Conservation (phyloP, 1,140 invertebrate species). For the Eueides isabella region DNA sequence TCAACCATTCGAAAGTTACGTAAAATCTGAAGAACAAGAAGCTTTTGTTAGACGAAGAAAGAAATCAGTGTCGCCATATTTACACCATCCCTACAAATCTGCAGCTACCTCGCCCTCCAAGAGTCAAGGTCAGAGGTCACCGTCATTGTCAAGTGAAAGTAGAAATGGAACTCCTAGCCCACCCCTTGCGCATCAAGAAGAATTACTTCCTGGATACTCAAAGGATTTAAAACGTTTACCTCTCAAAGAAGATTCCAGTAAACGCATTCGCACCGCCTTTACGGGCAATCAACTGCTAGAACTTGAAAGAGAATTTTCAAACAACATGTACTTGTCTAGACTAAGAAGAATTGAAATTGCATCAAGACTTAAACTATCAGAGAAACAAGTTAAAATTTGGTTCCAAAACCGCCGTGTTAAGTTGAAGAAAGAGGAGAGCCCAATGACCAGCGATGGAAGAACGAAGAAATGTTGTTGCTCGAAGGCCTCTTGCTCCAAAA, state of each 20-base stretch:
- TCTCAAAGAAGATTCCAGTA: constrained; percentile 85
- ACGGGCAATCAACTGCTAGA: constrained; percentile 95
- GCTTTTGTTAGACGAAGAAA: constrained; percentile 66
- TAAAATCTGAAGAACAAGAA: constrained; percentile 65
- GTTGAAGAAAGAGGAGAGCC: constrained; percentile 89
- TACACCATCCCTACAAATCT: constrained; percentile 76
- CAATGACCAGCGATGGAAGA: constrained; percentile 52
- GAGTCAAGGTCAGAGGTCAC: constrained; percentile 69
- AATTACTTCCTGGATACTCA: constrained; percentile 73
- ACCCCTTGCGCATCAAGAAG: constrained; percentile 81
- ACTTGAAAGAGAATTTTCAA: constrained; percentile 94
- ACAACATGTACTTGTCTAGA: constrained; percentile 95
- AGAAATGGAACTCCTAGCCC: constrained; percentile 83
- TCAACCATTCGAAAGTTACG: constrained; percentile 51
- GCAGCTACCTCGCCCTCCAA: constrained; percentile 72
- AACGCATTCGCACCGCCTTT: constrained; percentile 95
- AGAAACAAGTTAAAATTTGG: constrained; percentile 98
- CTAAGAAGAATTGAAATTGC: constrained; percentile 96
- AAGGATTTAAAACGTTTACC: constrained; percentile 70
- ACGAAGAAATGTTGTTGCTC: constrained; percentile 70
- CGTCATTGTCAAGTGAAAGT: constrained; percentile 74
- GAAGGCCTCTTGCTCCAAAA: constrained; percentile 58
- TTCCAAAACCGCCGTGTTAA: constrained; percentile 96
- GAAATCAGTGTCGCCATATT: constrained; percentile 72
- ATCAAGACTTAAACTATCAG: constrained; percentile 92